Conservation (phyloP, 2,113 vertebrate genomes). For the Hypomesus transpacificus region DNA sequence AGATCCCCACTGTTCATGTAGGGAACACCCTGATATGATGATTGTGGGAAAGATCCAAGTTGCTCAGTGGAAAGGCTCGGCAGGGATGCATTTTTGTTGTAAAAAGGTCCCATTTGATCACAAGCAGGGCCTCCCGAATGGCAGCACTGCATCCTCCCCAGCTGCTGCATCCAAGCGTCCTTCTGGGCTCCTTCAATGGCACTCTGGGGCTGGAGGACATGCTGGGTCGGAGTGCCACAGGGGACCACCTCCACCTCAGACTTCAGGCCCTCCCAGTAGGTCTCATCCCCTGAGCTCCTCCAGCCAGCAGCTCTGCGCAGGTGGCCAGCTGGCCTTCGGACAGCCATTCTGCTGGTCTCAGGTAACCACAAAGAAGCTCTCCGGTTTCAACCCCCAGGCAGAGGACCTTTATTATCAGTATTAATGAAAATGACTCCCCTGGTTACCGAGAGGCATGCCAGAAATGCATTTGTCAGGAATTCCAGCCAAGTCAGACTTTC, state of each 20-base stretch:
- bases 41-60: neutral
- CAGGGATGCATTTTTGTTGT: conserved; percentile 44
- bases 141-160: conserved; percentile 47
- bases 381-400: conserved; percentile 50
- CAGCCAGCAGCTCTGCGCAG: conserved; percentile 42
- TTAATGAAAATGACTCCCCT: conserved; percentile 42
- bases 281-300: conserved; percentile 64
- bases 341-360: conserved; percentile 42
- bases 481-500: neutral
- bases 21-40: conserved; percentile 6
- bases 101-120: conserved; percentile 26
- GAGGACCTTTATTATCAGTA: conserved; percentile 35
- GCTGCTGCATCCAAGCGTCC: conserved; percentile 64
- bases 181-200: conserved; percentile 62
- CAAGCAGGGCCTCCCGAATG: conserved; percentile 12
- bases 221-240: conserved; percentile 7
- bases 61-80: conserved; percentile 37
- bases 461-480: conserved; percentile 18
- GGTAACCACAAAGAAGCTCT: conserved; percentile 49
- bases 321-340: conserved; percentile 55
- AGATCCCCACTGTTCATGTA: conserved; percentile 27
- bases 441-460: conserved; percentile 23
- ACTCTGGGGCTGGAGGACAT: conserved; percentile 41
- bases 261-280: conserved; percentile 49
- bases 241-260: conserved; percentile 36